phyloP scores from a whole-genome alignment of 1,140 invertebrate species.

The Heliconius hermathena region DNA sequence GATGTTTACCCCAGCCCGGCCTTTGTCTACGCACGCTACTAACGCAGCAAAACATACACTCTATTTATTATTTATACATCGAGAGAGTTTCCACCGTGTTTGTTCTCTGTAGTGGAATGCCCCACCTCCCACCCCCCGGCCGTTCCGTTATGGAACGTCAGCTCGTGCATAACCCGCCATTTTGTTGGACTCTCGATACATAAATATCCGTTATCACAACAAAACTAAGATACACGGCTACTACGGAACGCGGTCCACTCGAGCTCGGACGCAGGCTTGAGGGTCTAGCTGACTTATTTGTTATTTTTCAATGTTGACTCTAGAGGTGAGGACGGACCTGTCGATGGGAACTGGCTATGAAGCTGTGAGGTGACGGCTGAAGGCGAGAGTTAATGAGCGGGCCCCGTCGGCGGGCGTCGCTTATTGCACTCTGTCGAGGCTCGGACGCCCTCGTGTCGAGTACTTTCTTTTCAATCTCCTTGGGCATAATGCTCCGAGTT shows the following conservation, averaged over 20 bases:
- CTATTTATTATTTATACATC: slow-evolving; percentile 78
- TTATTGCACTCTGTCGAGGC: slow-evolving; percentile 70
- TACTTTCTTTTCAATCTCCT: slow-evolving; percentile 76
- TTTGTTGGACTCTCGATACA: slow-evolving; percentile 52
- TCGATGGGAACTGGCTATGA: slow-evolving; percentile 46
- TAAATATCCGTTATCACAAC: slow-evolving; percentile 60
- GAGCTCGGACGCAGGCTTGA: slow-evolving; percentile 23
- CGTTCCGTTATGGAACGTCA: slow-evolving; percentile 60
- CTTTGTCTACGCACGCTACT: slow-evolving; percentile 68
- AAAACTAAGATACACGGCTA: slow-evolving; percentile 49
- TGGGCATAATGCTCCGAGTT: slow-evolving; percentile 73
- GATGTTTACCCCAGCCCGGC: slow-evolving; percentile 61
- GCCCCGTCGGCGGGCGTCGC: slow-evolving; percentile 65
- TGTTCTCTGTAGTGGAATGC: slow-evolving; percentile 73
- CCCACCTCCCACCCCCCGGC: slow-evolving; percentile 46
- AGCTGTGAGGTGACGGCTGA: slow-evolving; percentile 41
- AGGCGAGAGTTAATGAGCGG: slow-evolving; percentile 71
- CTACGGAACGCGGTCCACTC: slow-evolving; percentile 41
- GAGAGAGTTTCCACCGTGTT: slow-evolving; percentile 68
- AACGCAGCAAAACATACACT: slow-evolving; percentile 70
- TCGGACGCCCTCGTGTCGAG: slow-evolving; percentile 72
- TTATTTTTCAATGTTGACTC: slow-evolving; percentile 59
- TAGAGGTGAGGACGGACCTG: slow-evolving; percentile 34
- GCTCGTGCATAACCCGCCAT: slow-evolving; percentile 58
- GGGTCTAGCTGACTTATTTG: slow-evolving; percentile 43